Percentiles rank a stretch among this genome's conserved stretches.
Conservation (phyloP, 2,797 vertebrate species). For the Urophycis tenuis region DNA sequence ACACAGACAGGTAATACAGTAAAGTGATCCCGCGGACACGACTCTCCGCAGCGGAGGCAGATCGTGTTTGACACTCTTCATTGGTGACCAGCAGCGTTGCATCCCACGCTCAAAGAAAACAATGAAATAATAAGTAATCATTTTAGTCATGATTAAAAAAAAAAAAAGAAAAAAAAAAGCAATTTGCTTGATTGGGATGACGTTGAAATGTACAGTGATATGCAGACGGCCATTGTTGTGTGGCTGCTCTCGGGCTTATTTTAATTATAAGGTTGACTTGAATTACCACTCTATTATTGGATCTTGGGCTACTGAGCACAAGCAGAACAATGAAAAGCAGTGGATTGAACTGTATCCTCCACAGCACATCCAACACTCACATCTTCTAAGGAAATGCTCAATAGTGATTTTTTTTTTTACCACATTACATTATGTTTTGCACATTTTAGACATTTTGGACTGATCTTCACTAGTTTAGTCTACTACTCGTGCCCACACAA, state of each 20-base stretch:
- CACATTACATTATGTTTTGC: too few relatives aligned
- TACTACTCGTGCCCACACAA: background rate
- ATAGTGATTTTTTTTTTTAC: background rate
- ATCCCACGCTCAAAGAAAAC: background rate
- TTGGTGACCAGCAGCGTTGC: background rate
- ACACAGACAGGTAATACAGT: conserved; percentile 15
- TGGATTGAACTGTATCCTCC: background rate
- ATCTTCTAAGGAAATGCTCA: background rate
- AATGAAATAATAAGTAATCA: background rate
- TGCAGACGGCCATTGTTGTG: background rate
- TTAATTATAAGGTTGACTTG: conserved; percentile 11
- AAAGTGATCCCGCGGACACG: conserved; percentile 21
- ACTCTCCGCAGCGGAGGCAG: conserved; percentile 4
- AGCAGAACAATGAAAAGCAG: background rate
- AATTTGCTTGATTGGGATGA: background rate
- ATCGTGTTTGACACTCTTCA: conserved; percentile 24
- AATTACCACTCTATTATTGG: background rate
- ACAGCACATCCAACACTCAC: too few relatives aligned
- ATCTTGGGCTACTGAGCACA: background rate
- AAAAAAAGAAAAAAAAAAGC: too few relatives aligned
- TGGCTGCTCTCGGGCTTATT: background rate
- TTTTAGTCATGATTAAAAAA: background rate
- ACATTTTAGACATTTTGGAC: background rate
- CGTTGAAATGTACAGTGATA: background rate
- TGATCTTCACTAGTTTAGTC: background rate